These are phyloP conservation scores for Limnephilus auricula DNA, from an alignment of 2,888 invertebrate species.

Conservation along the genomic window DNA sequence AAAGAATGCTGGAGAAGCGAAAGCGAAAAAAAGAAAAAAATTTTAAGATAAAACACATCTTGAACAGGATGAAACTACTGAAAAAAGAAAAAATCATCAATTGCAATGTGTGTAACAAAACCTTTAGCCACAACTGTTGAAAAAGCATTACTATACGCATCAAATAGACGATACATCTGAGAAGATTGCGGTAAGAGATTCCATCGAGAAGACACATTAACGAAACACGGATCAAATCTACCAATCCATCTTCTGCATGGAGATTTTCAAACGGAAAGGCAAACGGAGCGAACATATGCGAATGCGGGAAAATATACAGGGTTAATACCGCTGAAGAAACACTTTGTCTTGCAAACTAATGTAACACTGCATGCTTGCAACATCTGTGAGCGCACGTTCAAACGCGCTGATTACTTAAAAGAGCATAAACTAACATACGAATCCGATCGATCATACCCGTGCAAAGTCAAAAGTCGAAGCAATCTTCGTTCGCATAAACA, in stretches of 20 bases:
- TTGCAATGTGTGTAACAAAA: neutral
- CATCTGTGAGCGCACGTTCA: conserved; percentile 3
- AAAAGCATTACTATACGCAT: neutral
- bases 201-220: neutral
- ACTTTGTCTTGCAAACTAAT: conserved; percentile 16
- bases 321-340: neutral
- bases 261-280: conserved; percentile 3
- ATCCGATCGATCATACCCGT: neutral
- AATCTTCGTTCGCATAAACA: conserved; percentile 42
- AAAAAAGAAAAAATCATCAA: neutral
- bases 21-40: neutral
- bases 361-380: neutral
- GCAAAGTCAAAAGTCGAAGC: conserved; percentile 31
- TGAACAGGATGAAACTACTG: neutral
- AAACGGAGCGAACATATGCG: conserved; percentile 9
- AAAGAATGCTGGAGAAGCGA: neutral
- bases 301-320: conserved; percentile 12
- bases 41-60: neutral
- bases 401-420: conserved; percentile 16
- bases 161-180: neutral
- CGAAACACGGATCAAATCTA: neutral
- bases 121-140: neutral
- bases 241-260: neutral
- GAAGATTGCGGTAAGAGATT: neutral
- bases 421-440: conserved; percentile 11